Evolutionary conservation across 1,140 invertebrate species (phyloP).

Genomic region (Zaprionus davidi): DNA sequence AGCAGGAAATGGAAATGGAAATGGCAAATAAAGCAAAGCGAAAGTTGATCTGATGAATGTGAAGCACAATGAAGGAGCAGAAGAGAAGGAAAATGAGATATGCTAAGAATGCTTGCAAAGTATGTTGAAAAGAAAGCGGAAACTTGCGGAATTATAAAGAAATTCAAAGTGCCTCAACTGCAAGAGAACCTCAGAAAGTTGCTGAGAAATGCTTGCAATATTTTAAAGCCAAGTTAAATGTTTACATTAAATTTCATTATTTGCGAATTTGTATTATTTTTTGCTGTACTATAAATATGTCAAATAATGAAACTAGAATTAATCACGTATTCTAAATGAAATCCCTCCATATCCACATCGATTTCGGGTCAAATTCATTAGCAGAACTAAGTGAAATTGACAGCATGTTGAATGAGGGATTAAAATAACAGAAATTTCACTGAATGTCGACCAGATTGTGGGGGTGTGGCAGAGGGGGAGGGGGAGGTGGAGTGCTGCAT

Average conservation of each 20-base stretch:
- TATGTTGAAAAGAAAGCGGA: background rate
- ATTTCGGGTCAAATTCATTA: background rate
- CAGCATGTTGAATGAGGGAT: background rate
- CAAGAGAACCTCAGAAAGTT: background rate
- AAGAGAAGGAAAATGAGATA: background rate
- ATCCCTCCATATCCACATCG: background rate
- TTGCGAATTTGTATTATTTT: background rate
- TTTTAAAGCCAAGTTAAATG: background rate
- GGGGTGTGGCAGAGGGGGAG: background rate
- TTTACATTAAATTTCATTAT: background rate
- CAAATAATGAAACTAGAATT: background rate
- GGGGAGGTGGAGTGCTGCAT: background rate
- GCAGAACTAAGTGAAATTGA: background rate
- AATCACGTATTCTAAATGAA: background rate
- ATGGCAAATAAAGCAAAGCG: background rate
- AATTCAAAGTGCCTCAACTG: background rate
- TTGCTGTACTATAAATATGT: background rate
- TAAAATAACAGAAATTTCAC: background rate
- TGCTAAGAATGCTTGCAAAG: background rate
- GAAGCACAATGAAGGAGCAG: background rate
- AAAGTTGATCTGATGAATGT: constrained; percentile 2
- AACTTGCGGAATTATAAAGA: background rate
- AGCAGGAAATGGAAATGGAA: background rate
- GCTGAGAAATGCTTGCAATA: background rate
- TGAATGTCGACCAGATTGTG: background rate